Percentiles rank a stretch among this genome's conserved stretches.
These are phyloP conservation scores for Spea hammondii DNA, from an alignment of 2,797 vertebrate species.

Conservation along the genomic window DNA sequence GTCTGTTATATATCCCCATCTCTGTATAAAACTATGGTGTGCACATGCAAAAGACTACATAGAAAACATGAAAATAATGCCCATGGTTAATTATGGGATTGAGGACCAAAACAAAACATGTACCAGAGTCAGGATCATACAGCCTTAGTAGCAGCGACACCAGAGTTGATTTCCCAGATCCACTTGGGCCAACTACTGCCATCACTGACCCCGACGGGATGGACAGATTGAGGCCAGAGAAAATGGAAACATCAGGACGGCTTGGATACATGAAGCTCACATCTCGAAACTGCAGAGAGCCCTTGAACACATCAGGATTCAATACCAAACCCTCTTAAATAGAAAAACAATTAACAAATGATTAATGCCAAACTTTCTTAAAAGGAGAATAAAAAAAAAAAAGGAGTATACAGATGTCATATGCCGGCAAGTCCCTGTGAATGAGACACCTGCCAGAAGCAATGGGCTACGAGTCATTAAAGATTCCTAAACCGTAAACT, in stretches of 20 bases:
- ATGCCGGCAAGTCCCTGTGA: no score
- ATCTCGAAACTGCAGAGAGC: conserved; percentile 80
- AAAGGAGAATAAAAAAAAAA: no score
- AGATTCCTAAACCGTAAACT: no score
- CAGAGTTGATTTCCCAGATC: conserved; percentile 90
- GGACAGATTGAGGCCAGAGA: conserved; percentile 81
- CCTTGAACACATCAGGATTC: conserved; percentile 75
- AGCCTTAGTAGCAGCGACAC: conserved; percentile 87
- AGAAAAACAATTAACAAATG: background rate
- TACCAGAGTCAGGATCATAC: conserved; percentile 81
- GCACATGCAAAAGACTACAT: no score
- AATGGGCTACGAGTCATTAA: no score
- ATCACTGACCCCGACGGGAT: conserved; percentile 87
- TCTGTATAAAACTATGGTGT: no score
- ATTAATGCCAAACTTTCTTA: no score
- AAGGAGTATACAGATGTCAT: no score
- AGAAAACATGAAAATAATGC: no score
- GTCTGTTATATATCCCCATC: no score
- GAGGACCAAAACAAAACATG: conserved; percentile 11
- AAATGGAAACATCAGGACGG: conserved; percentile 80
- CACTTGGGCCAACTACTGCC: conserved; percentile 91
- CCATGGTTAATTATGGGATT: background rate
- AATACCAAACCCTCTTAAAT: conserved; percentile 78
- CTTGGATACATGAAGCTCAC: conserved; percentile 88
- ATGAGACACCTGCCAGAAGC: no score